These are phyloP conservation scores for Thymallus thymallus DNA, from an alignment of 2,113 vertebrate genomes.

Conservation along the genomic window DNA sequence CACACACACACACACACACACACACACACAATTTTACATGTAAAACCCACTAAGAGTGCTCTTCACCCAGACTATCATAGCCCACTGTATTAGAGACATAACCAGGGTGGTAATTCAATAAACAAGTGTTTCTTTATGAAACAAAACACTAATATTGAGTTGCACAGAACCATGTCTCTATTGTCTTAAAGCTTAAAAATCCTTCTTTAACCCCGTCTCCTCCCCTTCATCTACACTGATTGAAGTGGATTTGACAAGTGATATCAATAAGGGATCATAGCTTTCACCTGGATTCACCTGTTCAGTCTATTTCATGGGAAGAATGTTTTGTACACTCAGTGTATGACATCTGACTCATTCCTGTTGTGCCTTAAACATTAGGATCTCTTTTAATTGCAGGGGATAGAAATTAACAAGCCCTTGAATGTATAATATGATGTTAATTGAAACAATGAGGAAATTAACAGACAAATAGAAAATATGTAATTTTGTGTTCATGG, in stretches of 20 bases:
- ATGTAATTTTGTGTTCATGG: conserved; percentile 45
- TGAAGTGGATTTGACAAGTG: no score
- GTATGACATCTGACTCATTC: conserved; percentile 43
- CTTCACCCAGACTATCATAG: conserved; percentile 27
- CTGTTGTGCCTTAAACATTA: conserved; percentile 56
- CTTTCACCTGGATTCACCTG: no score
- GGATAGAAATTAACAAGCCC: conserved; percentile 56
- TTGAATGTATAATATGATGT: conserved; percentile 63
- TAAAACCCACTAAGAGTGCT: not conserved
- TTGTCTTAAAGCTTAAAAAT: no score
- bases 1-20: not conserved
- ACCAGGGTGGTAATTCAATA: conserved; percentile 54
- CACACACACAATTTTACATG: no score
- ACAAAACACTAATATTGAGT: conserved; percentile 15
- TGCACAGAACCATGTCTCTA: no score
- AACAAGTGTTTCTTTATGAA: conserved; percentile 42
- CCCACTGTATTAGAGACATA: conserved; percentile 33
- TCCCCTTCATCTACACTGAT: no score
- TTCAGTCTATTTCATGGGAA: no score
- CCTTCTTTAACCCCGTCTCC: no score
- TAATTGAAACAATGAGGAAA: conserved; percentile 69
- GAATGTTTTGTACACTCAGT: no score
- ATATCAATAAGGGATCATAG: no score
- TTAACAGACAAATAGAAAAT: conserved; percentile 45
- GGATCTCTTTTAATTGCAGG: conserved; percentile 60